Conservation (phyloP, 2,888 invertebrate species). For the Megalurothrips usitatus region DNA sequence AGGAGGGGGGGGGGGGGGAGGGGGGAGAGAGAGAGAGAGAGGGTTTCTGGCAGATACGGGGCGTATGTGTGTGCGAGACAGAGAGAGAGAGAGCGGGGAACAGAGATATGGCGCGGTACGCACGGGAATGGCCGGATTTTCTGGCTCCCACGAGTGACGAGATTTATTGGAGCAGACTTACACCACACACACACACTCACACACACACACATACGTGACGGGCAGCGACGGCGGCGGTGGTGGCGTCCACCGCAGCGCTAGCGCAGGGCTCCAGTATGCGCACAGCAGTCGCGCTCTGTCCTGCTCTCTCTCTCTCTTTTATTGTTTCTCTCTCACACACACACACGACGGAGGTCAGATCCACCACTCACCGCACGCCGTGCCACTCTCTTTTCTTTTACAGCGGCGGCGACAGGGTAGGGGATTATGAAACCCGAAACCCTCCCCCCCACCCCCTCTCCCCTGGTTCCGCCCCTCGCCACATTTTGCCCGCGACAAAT, state of each 20-base stretch:
- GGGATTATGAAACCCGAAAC: slow-evolving; percentile 1
- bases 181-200: not conserved
- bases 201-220: not conserved
- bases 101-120: too few relatives aligned
- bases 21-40: not conserved
- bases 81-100: too few relatives aligned
- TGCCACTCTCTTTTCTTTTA: too few relatives aligned
- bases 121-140: not conserved
- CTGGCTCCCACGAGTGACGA: slow-evolving; percentile 6
- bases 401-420: not conserved
- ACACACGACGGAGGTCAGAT: too few relatives aligned
- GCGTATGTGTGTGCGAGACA: too few relatives aligned
- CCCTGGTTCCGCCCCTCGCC: too few relatives aligned
- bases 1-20: not conserved
- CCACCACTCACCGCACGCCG: too few relatives aligned
- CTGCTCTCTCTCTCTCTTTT: not conserved
- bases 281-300: not conserved
- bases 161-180: not conserved
- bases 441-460: not conserved
- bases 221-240: too few relatives aligned
- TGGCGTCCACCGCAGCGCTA: not conserved
- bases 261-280: not conserved
- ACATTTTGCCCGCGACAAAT: not conserved
- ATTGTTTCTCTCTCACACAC: not conserved
- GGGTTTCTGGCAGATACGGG: not conserved